Evolutionary conservation across 2,797 vertebrate genomes (phyloP).

Genomic region (Eidolon dupreanum): DNA sequence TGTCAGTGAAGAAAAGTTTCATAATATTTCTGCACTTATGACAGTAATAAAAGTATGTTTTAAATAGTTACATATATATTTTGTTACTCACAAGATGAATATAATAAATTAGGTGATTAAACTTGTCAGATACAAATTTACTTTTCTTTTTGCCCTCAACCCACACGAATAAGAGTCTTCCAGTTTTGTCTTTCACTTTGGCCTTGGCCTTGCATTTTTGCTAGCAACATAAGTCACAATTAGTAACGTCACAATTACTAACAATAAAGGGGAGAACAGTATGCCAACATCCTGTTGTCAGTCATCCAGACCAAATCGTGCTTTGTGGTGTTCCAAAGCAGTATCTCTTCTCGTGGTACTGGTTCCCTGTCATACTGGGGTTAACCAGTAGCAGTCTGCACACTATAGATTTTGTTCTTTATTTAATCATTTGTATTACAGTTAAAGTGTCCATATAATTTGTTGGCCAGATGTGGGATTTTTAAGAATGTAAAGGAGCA

Average conservation of each 20-base stretch:
- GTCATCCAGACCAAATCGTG: neutral
- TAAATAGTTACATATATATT: neutral
- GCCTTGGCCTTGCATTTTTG: conserved; percentile 30
- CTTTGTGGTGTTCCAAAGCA: neutral
- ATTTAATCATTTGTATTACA: neutral
- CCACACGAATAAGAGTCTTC: neutral
- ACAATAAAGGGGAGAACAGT: neutral
- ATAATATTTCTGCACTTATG: neutral
- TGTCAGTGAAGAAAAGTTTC: neutral
- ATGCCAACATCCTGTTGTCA: neutral
- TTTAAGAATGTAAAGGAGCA: conserved; percentile 4
- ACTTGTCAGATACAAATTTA: neutral
- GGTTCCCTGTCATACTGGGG: neutral
- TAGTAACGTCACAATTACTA: neutral
- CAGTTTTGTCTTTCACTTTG: conserved; percentile 21
- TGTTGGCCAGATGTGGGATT: neutral
- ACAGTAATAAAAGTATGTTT: conserved; percentile 7
- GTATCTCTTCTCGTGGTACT: neutral
- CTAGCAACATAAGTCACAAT: neutral
- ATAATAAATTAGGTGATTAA: neutral
- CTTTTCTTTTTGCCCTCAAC: neutral
- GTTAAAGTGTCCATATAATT: neutral
- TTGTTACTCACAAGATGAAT: conserved; percentile 24
- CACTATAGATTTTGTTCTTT: neutral
- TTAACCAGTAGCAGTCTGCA: neutral